Conservation (phyloP, 2,113 vertebrate genomes). For the Erythrolamprus reginae region DNA sequence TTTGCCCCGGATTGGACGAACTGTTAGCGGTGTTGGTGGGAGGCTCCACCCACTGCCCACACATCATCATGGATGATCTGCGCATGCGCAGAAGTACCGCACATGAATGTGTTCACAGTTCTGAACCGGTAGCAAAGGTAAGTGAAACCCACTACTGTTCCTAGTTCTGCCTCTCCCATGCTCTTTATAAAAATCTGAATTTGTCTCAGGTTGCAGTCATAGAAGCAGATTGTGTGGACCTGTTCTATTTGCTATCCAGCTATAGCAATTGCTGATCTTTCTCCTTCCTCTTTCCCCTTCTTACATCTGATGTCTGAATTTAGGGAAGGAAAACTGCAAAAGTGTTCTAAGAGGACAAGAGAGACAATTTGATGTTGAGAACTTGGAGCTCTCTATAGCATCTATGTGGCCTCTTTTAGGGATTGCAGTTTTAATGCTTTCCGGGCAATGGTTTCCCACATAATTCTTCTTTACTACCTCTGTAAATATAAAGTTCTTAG, state of each 20-base stretch:
- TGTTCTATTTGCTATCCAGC: not conserved
- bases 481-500: not conserved
- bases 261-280: not conserved
- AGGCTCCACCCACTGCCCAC: too few relatives aligned
- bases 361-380: not conserved
- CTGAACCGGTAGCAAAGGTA: too few relatives aligned
- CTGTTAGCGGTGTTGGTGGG: too few relatives aligned
- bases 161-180: not conserved
- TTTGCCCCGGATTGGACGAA: too few relatives aligned
- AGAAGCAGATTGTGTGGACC: not conserved
- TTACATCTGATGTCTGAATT: not conserved
- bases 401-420: not conserved
- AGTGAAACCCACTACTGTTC: too few relatives aligned
- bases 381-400: not conserved
- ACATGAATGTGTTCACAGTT: too few relatives aligned
- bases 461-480: not conserved
- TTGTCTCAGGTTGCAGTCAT: not conserved
- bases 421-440: not conserved
- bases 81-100: too few relatives aligned
- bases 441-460: too few relatives aligned
- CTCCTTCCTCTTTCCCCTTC: not conserved
- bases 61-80: too few relatives aligned
- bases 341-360: not conserved
- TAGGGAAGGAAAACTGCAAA: not conserved
- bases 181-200: not conserved